phyloP scores from a whole-genome alignment of 2,888 invertebrate species.

The Hyppa rectilinea region DNA sequence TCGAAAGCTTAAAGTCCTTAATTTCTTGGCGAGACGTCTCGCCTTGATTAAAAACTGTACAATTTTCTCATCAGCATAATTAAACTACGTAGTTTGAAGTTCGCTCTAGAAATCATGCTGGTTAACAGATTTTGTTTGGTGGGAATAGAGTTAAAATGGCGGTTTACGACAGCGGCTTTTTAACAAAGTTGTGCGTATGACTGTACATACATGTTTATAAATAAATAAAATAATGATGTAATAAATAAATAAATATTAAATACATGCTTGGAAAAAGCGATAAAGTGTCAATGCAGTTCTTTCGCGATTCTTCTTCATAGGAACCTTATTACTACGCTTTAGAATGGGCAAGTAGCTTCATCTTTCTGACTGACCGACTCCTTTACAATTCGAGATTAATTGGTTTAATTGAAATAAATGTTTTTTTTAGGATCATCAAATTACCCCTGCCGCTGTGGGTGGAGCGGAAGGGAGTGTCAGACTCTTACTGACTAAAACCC shows the following conservation, averaged over 20 bases:
- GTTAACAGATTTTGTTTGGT: constrained; percentile 25
- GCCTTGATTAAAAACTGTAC: constrained; percentile 47
- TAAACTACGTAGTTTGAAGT: constrained; percentile 44
- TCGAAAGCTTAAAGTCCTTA: constrained; percentile 37
- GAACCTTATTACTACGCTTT: background rate
- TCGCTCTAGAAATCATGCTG: constrained; percentile 40
- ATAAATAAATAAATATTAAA: too few relatives aligned
- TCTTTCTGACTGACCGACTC: background rate
- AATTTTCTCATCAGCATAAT: constrained; percentile 55
- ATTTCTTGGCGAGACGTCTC: constrained; percentile 34
- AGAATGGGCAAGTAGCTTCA: background rate
- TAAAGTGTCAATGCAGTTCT: background rate
- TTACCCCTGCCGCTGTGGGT: too few relatives aligned
- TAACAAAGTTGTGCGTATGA: background rate
- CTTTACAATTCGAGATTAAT: too few relatives aligned
- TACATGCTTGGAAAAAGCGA: background rate
- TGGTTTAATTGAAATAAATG: background rate
- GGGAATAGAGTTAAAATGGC: background rate
- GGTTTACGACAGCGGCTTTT: background rate
- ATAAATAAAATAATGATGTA: too few relatives aligned
- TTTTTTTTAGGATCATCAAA: too few relatives aligned
- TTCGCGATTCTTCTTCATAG: background rate
- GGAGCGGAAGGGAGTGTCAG: too few relatives aligned
- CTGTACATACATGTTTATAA: too few relatives aligned
- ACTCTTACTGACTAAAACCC: too few relatives aligned